Base-by-base conservation (phyloP, 2,113 vertebrate species). In the Scolopax mira region DNA sequence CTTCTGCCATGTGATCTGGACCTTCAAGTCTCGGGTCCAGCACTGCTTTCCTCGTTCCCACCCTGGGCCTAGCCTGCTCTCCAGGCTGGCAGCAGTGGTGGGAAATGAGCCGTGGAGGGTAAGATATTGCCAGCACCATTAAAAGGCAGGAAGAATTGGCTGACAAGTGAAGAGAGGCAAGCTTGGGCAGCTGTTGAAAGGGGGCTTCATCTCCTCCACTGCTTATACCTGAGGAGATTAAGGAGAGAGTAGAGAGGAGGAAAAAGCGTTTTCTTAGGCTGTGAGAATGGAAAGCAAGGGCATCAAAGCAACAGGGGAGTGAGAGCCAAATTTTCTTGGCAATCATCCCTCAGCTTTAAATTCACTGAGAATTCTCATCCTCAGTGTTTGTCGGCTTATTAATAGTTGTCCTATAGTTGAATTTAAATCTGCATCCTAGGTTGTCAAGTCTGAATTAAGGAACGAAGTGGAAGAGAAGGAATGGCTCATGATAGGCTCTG, bases 301-400 rank as follows among this genome's bases (percentile, higher is more conserved):
- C 83, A 94, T 95, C 93, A 95, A 94, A 97, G 92, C 85, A 96
- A 90, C 52, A 79, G 58, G n/a, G 42, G 28, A 94, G 11, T 0
- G 35, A 95, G 80, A 96, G 94, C 94, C 95, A 97, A 87, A 87
- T 96, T 88, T 95, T 94, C 70, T 94, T 97, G 94, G 96, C 94
- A 92, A 89, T 73, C 84, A 85, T 85, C 73, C 81, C 54, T 88
- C 87, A 82, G 91, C 70, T 95, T 95, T 95, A 95, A 92, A 95
- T 88, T 95, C 6, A 0, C 81, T 58, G 74, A 87, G 84, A 94
- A 91, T 89, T 94, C 91, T 96, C 87, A 95, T 91, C 74, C 81
- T 91, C 62, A 77, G 91, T 21, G 7, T 89, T 94, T 49, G 11
- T 58, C 2, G 1, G 89, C 78, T 95, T 97, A 96, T 91, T 96